Evolutionary conservation across 2,113 vertebrate genomes (phyloP).

Genomic region (Elaphurus davidianus): DNA sequence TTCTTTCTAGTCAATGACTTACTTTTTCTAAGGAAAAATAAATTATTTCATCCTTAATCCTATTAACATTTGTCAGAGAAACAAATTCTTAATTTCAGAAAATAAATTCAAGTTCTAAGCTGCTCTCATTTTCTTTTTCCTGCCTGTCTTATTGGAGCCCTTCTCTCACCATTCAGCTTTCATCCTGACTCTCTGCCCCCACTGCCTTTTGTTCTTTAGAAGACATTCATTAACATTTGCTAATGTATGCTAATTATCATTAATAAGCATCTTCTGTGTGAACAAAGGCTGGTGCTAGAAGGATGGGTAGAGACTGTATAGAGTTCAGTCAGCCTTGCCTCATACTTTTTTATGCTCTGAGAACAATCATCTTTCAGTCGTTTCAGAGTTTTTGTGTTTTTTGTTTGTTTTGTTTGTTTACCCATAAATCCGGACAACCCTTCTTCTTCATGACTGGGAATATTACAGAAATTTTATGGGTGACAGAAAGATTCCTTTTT

Average conservation of each 20-base stretch:
- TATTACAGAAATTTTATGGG: not conserved
- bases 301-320: not conserved
- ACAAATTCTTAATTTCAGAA: not conserved
- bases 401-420: constrained; percentile 40
- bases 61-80: not conserved
- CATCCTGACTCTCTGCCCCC: not conserved
- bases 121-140: not conserved
- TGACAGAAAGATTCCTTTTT: not conserved
- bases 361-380: not conserved
- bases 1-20: not conserved
- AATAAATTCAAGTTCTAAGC: not conserved
- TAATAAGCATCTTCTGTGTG: constrained; percentile 46
- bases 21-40: not conserved
- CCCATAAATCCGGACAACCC: not conserved
- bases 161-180: not conserved
- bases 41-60: not conserved
- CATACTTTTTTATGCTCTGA: not conserved
- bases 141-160: not conserved
- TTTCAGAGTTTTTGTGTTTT: not conserved
- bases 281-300: constrained; percentile 7
- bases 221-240: constrained; percentile 58
- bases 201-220: constrained; percentile 51
- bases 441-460: constrained; percentile 19
- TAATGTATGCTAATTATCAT: constrained; percentile 64
- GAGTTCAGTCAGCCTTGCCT: not conserved